Conservation (phyloP, 2,888 invertebrate genomes). For the Clivina fossor region DNA sequence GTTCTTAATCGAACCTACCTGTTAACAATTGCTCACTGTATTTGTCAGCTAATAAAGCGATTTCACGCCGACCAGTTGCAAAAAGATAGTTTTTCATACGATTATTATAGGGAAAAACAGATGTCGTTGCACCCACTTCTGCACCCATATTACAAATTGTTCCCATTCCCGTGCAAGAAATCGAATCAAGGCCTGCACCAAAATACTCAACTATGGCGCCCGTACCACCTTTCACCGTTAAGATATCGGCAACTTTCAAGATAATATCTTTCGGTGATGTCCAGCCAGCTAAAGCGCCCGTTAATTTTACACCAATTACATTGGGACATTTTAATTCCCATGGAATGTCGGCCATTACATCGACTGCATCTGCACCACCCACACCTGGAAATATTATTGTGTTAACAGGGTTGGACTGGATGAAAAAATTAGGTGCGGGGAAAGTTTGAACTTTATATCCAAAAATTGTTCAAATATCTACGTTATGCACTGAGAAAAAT, state of each 20-base stretch:
- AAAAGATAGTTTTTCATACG: slow-evolving; percentile 93
- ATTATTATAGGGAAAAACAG: slow-evolving; percentile 93
- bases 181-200: slow-evolving; percentile 96
- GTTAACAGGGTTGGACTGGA: slow-evolving; percentile 96
- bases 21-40: slow-evolving; percentile 70
- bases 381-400: slow-evolving; percentile 99
- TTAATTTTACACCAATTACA: slow-evolving; percentile 95
- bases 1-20: no score
- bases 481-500: slow-evolving; percentile 98
- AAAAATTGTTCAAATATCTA: slow-evolving; percentile 97
- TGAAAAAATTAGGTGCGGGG: slow-evolving; percentile 97
- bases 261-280: slow-evolving; percentile 99
- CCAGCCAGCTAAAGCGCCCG: slow-evolving; percentile 92
- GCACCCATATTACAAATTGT: slow-evolving; percentile 99
- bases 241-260: slow-evolving; percentile 92
- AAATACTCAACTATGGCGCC: slow-evolving; percentile 99
- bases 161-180: slow-evolving; percentile 99
- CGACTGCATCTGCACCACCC: slow-evolving; percentile 98
- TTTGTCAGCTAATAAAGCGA: slow-evolving; percentile 75
- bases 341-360: slow-evolving; percentile 98
- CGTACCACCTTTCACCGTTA: slow-evolving; percentile 99
- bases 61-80: slow-evolving; percentile 74
- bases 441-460: slow-evolving; percentile 99
- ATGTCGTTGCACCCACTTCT: slow-evolving; percentile 99
- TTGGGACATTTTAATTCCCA: slow-evolving; percentile 99